Percentiles rank a stretch among this genome's conserved stretches.
These are phyloP conservation scores for Leptobrachium leishanense DNA, from an alignment of 2,113 vertebrate species.

Conservation along the genomic window DNA sequence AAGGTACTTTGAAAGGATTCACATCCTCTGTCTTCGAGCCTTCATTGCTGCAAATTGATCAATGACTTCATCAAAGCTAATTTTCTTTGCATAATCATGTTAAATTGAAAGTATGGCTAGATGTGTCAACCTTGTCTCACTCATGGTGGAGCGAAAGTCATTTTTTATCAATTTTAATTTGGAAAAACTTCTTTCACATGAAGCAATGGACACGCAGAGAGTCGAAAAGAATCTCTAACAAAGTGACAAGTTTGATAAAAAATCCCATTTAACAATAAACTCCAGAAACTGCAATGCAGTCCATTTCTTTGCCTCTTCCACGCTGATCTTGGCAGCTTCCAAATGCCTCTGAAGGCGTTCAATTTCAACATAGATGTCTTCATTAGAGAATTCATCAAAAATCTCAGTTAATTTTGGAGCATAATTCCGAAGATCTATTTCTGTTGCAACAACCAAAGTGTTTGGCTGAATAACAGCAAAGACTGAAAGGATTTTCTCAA, in stretches of 20 bases:
- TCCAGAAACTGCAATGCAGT: background rate
- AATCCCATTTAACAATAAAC: background rate
- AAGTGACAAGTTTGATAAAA: background rate
- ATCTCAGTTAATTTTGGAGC: background rate
- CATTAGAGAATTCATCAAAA: background rate
- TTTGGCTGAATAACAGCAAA: constrained; percentile 1
- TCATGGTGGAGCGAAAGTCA: too few relatives aligned
- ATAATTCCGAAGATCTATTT: background rate
- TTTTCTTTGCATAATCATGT: too few relatives aligned
- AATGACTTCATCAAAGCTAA: too few relatives aligned
- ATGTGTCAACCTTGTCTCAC: too few relatives aligned
- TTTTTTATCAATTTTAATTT: constrained; percentile 4
- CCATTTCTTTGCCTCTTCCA: background rate
- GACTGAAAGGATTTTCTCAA: background rate
- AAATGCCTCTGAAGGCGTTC: too few relatives aligned
- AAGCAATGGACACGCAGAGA: too few relatives aligned
- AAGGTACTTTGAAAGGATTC: too few relatives aligned
- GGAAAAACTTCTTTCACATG: background rate
- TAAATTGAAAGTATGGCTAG: too few relatives aligned
- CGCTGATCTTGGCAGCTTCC: too few relatives aligned
- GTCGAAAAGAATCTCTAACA: background rate
- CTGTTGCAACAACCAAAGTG: background rate
- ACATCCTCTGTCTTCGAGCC: too few relatives aligned
- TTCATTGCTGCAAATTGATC: too few relatives aligned
- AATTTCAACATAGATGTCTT: too few relatives aligned